Percentiles rank a stretch among this genome's conserved stretches.
phyloP scores from a whole-genome alignment of 2,888 invertebrate species.

The Protula sp. region DNA sequence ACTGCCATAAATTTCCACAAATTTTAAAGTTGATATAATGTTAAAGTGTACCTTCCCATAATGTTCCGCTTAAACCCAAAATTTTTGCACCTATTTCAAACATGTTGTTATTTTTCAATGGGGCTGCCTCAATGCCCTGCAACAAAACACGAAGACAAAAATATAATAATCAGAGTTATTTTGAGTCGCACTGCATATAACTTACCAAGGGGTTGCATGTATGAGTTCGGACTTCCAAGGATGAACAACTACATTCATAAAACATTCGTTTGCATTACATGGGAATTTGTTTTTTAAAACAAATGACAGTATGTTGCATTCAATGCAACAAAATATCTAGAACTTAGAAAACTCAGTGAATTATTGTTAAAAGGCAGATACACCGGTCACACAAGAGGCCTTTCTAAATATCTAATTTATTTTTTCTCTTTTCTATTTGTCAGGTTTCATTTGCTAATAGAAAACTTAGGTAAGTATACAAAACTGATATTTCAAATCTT shows the following conservation, averaged over 20 bases:
- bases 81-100: conserved; percentile 51
- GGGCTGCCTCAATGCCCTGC: conserved; percentile 44
- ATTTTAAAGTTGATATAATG: no score
- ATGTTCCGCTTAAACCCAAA: conserved; percentile 34
- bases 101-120: conserved; percentile 39
- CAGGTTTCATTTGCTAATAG: no score
- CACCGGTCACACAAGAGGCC: not conserved
- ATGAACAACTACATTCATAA: not conserved
- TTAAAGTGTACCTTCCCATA: conserved; percentile 44
- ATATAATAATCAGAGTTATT: no score
- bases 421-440: no score
- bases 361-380: not conserved
- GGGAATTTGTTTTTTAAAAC: not conserved
- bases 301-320: no score
- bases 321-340: not conserved
- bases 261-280: not conserved
- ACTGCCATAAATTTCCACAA: no score
- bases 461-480: no score
- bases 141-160: not conserved
- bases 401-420: not conserved
- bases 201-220: no score
- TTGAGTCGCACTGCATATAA: no score
- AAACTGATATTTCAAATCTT: no score
- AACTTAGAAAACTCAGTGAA: not conserved
- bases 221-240: not conserved